Base-by-base conservation (phyloP, 2,888 invertebrate species). In the Empis stercorea region DNA sequence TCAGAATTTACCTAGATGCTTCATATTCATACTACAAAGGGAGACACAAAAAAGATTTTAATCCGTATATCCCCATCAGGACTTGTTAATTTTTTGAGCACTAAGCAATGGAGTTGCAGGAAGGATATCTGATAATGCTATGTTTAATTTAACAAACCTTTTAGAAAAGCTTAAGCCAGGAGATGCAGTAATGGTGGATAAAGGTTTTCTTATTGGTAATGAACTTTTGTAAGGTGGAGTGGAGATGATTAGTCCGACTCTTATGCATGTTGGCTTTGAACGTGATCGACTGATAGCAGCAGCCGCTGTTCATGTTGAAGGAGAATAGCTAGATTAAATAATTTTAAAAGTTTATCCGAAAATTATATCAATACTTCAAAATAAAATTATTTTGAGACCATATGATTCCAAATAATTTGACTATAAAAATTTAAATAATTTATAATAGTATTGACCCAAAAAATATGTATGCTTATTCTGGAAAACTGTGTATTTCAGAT, bases 161-260 rank as follows among this genome's bases (percentile, higher is more conserved):
- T n/a, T n/a, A n/a, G n/a, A n/a, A n/a, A n/a, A n/a, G n/a, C n/a
- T n/a, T n/a, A n/a, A n/a, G n/a, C n/a, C n/a, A n/a, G n/a, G n/a
- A n/a, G n/a, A n/a, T n/a, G n/a, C n/a, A n/a, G n/a, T n/a, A n/a
- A n/a, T 46, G 42, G 46, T 46, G 14, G 34, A 36, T 36, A 37
- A 47, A 39, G 44, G 47, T 10, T 44, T 44, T 40, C 20, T 44
- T 14, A 47, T 47, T 15, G 44, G 32, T 15, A 32, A 44, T 20
- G 47, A 47, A 23, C 39, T 47, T 9, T 27, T 32, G 5, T 11
- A 39, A 14, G 44, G 39, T 16, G 47, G 47, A 30, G 23, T 47
- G 17, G 44, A 47, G 30, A 42, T 47, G 38, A 20, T 43, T 11
- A 20, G 44, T n/a, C 44, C 44, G 4, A 11, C 27, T 4, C 10